A percentile compares a stretch with the other conserved stretches of the same genome.
phyloP scores from a whole-genome alignment of 2,113 vertebrate genomes.

The Corythaeola cristata region DNA sequence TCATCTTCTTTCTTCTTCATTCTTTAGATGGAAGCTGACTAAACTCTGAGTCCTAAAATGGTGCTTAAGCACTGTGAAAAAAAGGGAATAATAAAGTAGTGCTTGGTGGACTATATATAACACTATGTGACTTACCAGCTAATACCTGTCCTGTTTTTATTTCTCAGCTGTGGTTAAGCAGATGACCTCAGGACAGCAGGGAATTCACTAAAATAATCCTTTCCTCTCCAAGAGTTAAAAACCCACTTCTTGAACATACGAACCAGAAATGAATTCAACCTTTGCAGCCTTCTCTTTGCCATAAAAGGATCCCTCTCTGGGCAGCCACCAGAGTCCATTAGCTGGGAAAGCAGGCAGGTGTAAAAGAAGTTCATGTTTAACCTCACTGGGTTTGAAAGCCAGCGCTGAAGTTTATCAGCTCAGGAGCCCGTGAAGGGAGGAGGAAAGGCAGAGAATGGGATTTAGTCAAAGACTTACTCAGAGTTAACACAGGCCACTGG shows the following conservation, averaged over 20 bases:
- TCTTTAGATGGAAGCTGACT: not conserved
- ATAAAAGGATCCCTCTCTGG: conserved; percentile 13
- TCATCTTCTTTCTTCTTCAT: conserved; percentile 39
- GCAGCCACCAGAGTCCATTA: conserved; percentile 42
- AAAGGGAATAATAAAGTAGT: not conserved
- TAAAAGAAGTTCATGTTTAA: conserved; percentile 72
- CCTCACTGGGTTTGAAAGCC: conserved; percentile 60
- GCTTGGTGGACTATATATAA: not conserved
- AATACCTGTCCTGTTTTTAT: not conserved
- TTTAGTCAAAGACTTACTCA: conserved; percentile 69
- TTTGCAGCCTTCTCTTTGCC: conserved; percentile 25
- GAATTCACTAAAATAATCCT: conserved; percentile 10
- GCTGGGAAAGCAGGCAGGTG: conserved; percentile 60
- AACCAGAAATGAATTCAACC: not conserved
- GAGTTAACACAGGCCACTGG: conserved; percentile 72
- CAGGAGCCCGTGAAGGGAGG: conserved; percentile 64
- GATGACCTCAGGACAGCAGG: not conserved
- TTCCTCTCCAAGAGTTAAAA: conserved; percentile 32
- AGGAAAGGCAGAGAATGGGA: conserved; percentile 65
- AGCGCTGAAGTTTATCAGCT: conserved; percentile 67
- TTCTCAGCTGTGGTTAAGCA: not conserved
- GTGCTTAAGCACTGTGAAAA: not conserved
- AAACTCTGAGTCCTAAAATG: not conserved
- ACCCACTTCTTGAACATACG: not conserved
- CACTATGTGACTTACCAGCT: not conserved